phyloP scores from a whole-genome alignment of 2,888 invertebrate species.

The Watsonalla binaria region DNA sequence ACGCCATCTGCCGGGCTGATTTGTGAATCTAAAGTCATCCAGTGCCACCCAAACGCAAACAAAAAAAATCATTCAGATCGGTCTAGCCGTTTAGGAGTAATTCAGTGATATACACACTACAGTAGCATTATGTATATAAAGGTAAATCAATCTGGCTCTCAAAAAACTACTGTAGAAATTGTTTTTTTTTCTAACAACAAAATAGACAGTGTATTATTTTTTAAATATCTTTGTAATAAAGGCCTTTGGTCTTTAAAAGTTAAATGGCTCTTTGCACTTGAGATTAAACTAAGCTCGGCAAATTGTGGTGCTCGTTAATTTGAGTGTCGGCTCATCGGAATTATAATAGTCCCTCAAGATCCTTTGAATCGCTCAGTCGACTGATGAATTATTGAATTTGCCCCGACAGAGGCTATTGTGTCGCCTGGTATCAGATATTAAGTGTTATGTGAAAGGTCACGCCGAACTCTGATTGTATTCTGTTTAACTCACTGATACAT shows the following conservation, averaged over 20 bases:
- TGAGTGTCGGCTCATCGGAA: conserved; percentile 47
- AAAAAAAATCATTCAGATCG: too few species aligned
- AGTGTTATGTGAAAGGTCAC: too few species aligned
- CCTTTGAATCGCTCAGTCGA: conserved; percentile 19
- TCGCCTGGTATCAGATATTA: background rate
- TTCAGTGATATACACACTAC: too few species aligned
- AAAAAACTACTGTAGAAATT: too few species aligned
- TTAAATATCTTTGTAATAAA: conserved; percentile 7
- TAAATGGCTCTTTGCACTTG: conserved; percentile 56
- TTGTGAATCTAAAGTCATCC: too few species aligned
- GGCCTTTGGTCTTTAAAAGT: conserved; percentile 38
- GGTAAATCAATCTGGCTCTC: too few species aligned
- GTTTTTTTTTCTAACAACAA: background rate
- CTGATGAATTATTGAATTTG: conserved; percentile 18
- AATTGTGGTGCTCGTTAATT: conserved; percentile 50
- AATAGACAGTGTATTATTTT: background rate
- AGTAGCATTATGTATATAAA: too few species aligned
- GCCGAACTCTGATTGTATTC: too few species aligned
- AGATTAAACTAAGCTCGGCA: conserved; percentile 56
- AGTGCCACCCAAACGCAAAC: too few species aligned
- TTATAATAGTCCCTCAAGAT: conserved; percentile 43
- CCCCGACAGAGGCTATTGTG: conserved; percentile 13
- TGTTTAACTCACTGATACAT: too few species aligned
- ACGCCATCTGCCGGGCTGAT: too few species aligned
- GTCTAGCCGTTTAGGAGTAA: too few species aligned